Base-by-base conservation (phyloP, 2,888 invertebrate genomes). In the Halictus ligatus region DNA sequence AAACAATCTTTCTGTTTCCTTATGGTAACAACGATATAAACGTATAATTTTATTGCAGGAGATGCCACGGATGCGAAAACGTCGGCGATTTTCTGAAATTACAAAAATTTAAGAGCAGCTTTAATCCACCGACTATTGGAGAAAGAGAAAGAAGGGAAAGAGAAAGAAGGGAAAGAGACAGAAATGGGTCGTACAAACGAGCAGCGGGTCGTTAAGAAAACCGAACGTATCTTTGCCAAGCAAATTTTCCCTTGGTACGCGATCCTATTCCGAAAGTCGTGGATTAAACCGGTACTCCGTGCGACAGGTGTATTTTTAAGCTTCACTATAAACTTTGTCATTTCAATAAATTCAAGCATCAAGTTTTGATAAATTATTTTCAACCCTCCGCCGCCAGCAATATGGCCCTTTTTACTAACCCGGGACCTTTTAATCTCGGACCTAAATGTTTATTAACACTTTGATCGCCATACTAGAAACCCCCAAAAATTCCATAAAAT, bases 61-160 rank as follows among this genome's bases (percentile, higher is more conserved):
- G 50, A 50, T 15, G 50, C 50, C 18, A 25, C 25, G 6, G 13
- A 25, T 13, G 25, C 60, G 60, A 6, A 60, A 60, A 60, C 60
- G 29, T 21, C 54, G 21, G 54, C 21, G 21, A 29, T n/a, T 15
- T 15, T 12, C 7, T 29, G 29, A 29, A 29, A 64, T 64, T 64
- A 15, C 60, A 13, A 25, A 64, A 64, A 64, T 64, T 64, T 64
- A 64, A 64, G 60, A 29, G 60, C 13, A 5, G 15, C 25, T 29
- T 64, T 64, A 64, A 64, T 64, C 60, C 60, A 15, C n/a, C 13
- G 29, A n/a, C 29, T 64, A 64, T 64, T 64, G 54, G 54, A n/a
- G 54, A 54, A 54, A 10, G 54, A 21, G 10, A 21, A 21, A 54
- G 21, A 54, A 43, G 43, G 8, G 43, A 40, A 21, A 8, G 54